Evolutionary conservation across 2,888 invertebrate species (phyloP).

Genomic region (Fabriciana adippe): DNA sequence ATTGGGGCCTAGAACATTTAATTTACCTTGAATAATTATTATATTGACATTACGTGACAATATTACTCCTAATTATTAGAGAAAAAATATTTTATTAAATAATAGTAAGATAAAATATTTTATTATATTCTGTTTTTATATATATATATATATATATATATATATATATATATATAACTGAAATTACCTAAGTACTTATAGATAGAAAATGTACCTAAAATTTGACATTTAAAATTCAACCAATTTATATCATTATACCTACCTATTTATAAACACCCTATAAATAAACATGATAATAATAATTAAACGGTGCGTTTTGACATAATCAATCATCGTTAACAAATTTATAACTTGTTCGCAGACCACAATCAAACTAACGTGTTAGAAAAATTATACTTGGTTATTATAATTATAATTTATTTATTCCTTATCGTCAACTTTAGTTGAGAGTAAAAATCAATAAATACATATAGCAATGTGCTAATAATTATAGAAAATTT

Average conservation of each 20-base stretch:
- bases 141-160: too few species aligned
- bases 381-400: slow-evolving; percentile 25
- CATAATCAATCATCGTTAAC: slow-evolving; percentile 40
- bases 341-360: slow-evolving; percentile 34
- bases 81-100: too few species aligned
- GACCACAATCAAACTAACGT: slow-evolving; percentile 25
- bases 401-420: slow-evolving; percentile 25
- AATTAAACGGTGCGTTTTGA: slow-evolving; percentile 34
- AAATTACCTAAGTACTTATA: too few species aligned
- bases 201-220: background rate
- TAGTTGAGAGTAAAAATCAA: slow-evolving; percentile 14
- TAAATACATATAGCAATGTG: slow-evolving; percentile 25
- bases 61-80: too few species aligned
- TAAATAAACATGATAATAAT: slow-evolving; percentile 35
- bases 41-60: too few species aligned
- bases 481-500: slow-evolving; percentile 32
- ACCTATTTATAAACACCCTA: slow-evolving; percentile 20
- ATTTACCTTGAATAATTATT: too few species aligned
- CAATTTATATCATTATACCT: slow-evolving; percentile 8
- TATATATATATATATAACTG: too few species aligned
- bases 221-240: background rate
- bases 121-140: too few species aligned
- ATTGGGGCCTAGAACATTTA: too few species aligned
- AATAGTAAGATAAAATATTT: too few species aligned
- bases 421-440: slow-evolving; percentile 16